These are phyloP conservation scores for Gymnorhina tibicen DNA, from an alignment of 2,113 vertebrate genomes.

Conservation along the genomic window DNA sequence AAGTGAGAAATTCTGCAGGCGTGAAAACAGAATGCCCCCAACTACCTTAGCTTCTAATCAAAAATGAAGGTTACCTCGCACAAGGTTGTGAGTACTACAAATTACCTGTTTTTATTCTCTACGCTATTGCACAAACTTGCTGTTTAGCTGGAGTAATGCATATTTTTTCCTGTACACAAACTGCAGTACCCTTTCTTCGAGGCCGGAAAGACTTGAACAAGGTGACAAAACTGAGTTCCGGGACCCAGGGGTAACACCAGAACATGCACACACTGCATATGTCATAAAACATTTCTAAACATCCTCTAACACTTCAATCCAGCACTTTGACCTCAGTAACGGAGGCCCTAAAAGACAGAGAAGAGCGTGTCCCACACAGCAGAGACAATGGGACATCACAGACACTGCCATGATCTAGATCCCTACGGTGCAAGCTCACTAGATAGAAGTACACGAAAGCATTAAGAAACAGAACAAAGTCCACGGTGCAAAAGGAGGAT, in stretches of 20 bases:
- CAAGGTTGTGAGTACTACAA: not conserved
- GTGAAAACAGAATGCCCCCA: not conserved
- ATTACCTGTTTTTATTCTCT: not conserved
- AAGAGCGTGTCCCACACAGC: not conserved
- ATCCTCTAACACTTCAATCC: not conserved
- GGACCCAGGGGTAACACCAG: not conserved
- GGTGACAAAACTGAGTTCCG: not conserved
- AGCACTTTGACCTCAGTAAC: not conserved
- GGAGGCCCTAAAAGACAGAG: not conserved
- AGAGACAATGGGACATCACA: not conserved
- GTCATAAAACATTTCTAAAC: not conserved
- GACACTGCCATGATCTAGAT: not conserved
- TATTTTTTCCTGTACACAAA: not conserved
- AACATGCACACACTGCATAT: accelerated
- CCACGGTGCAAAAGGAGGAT: not conserved
- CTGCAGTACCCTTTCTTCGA: not conserved
- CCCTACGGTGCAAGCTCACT: not conserved
- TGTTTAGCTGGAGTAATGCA: not conserved
- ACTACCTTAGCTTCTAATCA: not conserved
- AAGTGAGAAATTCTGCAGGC: not conserved
- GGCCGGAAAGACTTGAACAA: not conserved
- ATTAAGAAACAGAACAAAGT: not conserved
- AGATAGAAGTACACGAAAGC: not conserved
- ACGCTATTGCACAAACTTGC: not conserved
- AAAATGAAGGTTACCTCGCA: not conserved